A percentile compares a stretch with the other conserved stretches of the same genome.
Evolutionary conservation across 2,797 vertebrate species (phyloP).

Genomic region (Cossypha dichroa): DNA sequence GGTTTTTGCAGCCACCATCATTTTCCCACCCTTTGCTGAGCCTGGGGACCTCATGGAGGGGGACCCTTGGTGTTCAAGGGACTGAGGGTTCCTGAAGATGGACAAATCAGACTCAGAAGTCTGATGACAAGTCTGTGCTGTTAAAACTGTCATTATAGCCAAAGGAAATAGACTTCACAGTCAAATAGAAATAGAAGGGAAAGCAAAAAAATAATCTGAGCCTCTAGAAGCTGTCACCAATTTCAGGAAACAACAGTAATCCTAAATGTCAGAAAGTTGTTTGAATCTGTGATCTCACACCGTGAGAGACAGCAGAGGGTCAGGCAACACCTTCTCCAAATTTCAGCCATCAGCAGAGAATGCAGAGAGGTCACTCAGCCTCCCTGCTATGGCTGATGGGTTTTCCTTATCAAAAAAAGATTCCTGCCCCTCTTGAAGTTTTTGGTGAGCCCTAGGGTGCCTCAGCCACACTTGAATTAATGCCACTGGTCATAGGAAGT

Average conservation of each 20-base stretch:
- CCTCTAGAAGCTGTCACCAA: not conserved
- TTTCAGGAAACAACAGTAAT: not conserved
- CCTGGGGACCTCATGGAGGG: not conserved
- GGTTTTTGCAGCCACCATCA: not conserved
- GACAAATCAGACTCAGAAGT: not conserved
- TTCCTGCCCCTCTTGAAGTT: not conserved
- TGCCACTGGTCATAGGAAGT: fast-evolving
- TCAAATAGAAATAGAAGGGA: not conserved
- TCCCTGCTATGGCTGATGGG: not conserved
- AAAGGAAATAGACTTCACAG: not conserved
- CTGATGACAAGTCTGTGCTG: not conserved
- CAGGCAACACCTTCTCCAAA: not conserved
- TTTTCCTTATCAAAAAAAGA: not conserved
- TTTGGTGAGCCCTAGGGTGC: fast-evolving
- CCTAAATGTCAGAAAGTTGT: not conserved
- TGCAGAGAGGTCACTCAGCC: fast-evolving
- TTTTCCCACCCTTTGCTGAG: not conserved
- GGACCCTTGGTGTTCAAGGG: not conserved
- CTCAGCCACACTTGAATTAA: not conserved
- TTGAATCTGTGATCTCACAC: fast-evolving
- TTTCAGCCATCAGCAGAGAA: not conserved
- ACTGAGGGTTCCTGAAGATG: not conserved
- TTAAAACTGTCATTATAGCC: not conserved
- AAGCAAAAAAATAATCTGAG: not conserved
- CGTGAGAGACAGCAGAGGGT: fast-evolving